phyloP scores from a whole-genome alignment of 2,888 invertebrate species.

The Andrena fulva region DNA sequence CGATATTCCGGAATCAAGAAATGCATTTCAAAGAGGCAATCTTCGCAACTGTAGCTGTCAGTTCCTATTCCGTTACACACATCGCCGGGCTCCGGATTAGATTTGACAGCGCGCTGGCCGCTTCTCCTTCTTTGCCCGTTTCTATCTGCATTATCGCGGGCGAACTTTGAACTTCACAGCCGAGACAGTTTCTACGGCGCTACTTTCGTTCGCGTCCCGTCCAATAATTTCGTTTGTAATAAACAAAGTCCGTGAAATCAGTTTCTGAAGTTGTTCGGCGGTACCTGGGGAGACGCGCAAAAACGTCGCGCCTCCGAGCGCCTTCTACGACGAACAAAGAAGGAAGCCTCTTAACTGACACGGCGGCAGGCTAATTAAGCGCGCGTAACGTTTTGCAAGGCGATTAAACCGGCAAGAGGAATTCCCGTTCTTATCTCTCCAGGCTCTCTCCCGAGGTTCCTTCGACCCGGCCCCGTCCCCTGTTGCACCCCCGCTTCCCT shows the following conservation, averaged over 20 bases:
- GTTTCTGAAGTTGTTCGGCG: conserved; percentile 23
- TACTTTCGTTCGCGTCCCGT: neutral
- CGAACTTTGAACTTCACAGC: neutral
- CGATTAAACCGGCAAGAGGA: conserved; percentile 64
- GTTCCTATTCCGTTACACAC: too few relatives aligned
- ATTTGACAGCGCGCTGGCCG: too few relatives aligned
- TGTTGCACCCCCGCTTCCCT: neutral
- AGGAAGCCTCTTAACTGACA: conserved; percentile 58
- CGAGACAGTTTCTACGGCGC: neutral
- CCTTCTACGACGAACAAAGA: conserved; percentile 56
- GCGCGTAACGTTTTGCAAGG: conserved; percentile 62
- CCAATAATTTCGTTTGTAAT: neutral
- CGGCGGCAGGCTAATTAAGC: conserved; percentile 63
- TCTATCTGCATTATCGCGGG: too few relatives aligned
- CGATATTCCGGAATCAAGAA: too few relatives aligned
- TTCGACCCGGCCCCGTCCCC: neutral
- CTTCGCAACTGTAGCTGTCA: too few relatives aligned
- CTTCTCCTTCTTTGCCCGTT: too few relatives aligned
- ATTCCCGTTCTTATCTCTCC: conserved; percentile 57
- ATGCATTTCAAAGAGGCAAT: too few relatives aligned
- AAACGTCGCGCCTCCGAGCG: conserved; percentile 40
- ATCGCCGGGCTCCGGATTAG: too few relatives aligned
- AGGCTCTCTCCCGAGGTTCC: conserved; percentile 30
- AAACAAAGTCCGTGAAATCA: conserved; percentile 31
- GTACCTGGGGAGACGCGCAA: conserved; percentile 34